phyloP scores from a whole-genome alignment of 2,797 vertebrate genomes.

The Borostomias antarcticus region DNA sequence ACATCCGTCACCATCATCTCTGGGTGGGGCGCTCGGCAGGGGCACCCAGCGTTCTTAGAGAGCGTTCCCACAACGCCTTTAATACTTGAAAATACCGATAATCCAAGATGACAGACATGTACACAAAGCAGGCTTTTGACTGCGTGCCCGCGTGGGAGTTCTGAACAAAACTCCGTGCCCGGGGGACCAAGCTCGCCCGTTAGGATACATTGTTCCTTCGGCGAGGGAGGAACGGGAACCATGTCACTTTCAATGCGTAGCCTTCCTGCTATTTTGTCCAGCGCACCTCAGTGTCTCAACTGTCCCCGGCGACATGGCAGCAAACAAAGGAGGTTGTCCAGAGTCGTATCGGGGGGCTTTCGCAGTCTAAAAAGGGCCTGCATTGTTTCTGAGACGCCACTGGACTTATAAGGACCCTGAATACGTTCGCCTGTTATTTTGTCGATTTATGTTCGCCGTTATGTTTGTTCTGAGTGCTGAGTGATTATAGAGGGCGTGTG shows the following conservation, averaged over 20 bases:
- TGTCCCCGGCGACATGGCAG: slow-evolving; percentile 45
- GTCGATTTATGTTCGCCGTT: neutral
- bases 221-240: slow-evolving; percentile 43
- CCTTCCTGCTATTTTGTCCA: slow-evolving; percentile 77
- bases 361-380: slow-evolving; percentile 58
- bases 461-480: too few species aligned
- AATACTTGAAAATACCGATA: neutral
- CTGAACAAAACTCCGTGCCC: slow-evolving; percentile 38
- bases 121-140: slow-evolving; percentile 10
- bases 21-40: too few species aligned
- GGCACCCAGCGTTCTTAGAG: neutral
- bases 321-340: slow-evolving; percentile 60
- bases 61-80: neutral
- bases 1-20: too few species aligned
- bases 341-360: slow-evolving; percentile 57
- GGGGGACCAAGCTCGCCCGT: slow-evolving; percentile 7
- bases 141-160: slow-evolving; percentile 35
- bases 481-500: too few species aligned
- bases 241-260: slow-evolving; percentile 63
- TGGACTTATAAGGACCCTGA: slow-evolving; percentile 54
- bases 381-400: slow-evolving; percentile 57
- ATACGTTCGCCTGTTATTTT: slow-evolving; percentile 21
- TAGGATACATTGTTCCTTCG: slow-evolving; percentile 12
- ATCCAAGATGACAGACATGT: neutral
- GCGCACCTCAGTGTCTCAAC: slow-evolving; percentile 30